Evolutionary conservation across 2,797 vertebrate genomes (phyloP).

Genomic region (Amazona finschi): DNA sequence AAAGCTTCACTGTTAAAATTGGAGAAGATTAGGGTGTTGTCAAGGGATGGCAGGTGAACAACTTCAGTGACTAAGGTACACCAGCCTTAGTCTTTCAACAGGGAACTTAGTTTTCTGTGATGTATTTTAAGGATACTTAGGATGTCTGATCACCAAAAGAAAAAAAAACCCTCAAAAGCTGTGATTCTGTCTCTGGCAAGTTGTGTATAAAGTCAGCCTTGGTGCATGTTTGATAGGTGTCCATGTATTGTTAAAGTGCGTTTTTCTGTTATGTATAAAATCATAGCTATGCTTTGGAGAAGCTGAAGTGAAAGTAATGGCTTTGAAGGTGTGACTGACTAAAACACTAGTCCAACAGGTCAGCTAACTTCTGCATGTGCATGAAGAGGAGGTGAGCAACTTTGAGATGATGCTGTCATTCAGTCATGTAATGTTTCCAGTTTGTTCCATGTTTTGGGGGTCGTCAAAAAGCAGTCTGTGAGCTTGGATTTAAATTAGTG

Average conservation of each 20-base stretch:
- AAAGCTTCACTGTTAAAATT: neutral
- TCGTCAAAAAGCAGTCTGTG: neutral
- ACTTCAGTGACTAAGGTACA: neutral
- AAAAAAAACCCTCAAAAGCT: neutral
- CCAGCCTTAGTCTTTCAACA: neutral
- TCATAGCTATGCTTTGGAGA: neutral
- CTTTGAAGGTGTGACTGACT: neutral
- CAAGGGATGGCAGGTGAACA: neutral
- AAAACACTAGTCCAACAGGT: neutral
- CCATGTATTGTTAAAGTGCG: neutral
- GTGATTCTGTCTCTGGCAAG: neutral
- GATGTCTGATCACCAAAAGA: neutral
- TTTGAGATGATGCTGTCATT: accelerated
- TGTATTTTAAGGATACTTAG: neutral
- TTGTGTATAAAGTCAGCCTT: neutral
- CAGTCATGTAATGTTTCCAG: neutral
- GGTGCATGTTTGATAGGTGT: neutral
- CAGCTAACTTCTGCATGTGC: neutral
- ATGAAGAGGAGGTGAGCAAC: neutral
- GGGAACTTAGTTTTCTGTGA: neutral
- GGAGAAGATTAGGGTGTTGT: neutral
- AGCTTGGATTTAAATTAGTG: neutral
- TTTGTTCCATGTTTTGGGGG: neutral
- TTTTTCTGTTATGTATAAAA: neutral
- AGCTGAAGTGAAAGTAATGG: neutral